phyloP scores from a whole-genome alignment of 2,797 vertebrate genomes.

The Eidolon dupreanum region DNA sequence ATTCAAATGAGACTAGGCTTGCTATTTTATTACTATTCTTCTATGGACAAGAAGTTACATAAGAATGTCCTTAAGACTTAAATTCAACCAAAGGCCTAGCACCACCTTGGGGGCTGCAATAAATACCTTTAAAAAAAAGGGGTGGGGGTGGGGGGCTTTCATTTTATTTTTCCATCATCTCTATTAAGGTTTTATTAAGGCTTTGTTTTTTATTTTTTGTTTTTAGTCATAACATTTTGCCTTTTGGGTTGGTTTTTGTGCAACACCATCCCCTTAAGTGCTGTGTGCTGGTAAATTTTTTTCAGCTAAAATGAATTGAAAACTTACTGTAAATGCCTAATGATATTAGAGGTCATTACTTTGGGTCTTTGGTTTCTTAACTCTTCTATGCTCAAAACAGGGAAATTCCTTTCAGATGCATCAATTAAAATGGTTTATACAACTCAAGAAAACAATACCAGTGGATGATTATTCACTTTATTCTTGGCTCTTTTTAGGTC shows the following conservation, averaged over 20 bases:
- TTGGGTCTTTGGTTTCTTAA: constrained; percentile 62
- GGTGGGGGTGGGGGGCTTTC: neutral
- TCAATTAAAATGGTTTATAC: constrained; percentile 55
- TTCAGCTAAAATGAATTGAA: constrained; percentile 50
- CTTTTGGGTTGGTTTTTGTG: constrained; percentile 26
- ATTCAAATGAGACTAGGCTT: constrained; percentile 54
- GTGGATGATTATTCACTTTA: constrained; percentile 50
- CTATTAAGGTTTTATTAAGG: constrained; percentile 31
- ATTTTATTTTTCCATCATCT: constrained; percentile 46
- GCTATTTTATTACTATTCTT: constrained; percentile 55
- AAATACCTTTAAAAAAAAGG: neutral
- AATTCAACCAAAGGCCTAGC: constrained; percentile 73
- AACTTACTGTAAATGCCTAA: constrained; percentile 42
- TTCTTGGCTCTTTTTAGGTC: constrained; percentile 59
- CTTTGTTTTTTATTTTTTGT: constrained; percentile 33
- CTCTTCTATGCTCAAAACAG: neutral
- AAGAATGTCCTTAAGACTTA: constrained; percentile 59
- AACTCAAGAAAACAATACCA: constrained; percentile 48
- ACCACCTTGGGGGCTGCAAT: constrained; percentile 56
- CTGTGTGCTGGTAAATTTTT: neutral
- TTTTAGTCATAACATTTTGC: constrained; percentile 39
- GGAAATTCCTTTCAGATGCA: constrained; percentile 23
- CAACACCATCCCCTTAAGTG: constrained; percentile 33
- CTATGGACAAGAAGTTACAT: constrained; percentile 72
- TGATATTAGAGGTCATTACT: constrained; percentile 50